Conservation (phyloP, 2,113 vertebrate genomes). For the Marcusenius ussheri region DNA sequence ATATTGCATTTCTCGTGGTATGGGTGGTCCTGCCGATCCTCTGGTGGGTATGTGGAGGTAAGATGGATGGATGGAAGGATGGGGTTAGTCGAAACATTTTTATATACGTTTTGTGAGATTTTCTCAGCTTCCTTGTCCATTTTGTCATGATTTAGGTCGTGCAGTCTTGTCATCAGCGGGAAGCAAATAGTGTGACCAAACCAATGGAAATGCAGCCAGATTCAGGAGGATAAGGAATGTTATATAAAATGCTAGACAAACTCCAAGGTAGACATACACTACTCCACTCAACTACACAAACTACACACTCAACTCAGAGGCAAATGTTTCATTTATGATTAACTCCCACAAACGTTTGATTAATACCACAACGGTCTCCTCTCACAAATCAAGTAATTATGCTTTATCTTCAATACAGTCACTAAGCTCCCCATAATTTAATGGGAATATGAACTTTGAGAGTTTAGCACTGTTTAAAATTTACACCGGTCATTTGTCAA, state of each 20-base stretch:
- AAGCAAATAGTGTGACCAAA: background rate
- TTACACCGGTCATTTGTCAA: background rate
- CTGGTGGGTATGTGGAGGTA: background rate
- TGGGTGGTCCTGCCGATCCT: background rate
- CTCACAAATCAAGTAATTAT: background rate
- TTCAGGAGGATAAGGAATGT: background rate
- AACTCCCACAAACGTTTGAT: background rate
- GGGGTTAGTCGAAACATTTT: background rate
- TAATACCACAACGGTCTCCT: background rate
- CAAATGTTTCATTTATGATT: background rate
- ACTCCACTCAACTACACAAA: background rate
- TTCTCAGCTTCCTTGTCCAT: conserved; percentile 9
- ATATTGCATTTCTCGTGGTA: background rate
- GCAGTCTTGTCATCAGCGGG: background rate
- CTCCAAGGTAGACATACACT: background rate
- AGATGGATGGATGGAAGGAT: background rate
- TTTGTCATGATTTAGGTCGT: background rate
- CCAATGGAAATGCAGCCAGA: background rate
- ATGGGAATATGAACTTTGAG: background rate
- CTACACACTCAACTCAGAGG: background rate
- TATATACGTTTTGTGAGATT: background rate
- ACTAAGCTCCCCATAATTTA: background rate
- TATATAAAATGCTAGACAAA: background rate
- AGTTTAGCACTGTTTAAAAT: background rate
- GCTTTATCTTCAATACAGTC: background rate